These are phyloP conservation scores for Caenorhabditis drosophilae DNA, from an alignment of 2,888 invertebrate species.

Conservation along the genomic window DNA sequence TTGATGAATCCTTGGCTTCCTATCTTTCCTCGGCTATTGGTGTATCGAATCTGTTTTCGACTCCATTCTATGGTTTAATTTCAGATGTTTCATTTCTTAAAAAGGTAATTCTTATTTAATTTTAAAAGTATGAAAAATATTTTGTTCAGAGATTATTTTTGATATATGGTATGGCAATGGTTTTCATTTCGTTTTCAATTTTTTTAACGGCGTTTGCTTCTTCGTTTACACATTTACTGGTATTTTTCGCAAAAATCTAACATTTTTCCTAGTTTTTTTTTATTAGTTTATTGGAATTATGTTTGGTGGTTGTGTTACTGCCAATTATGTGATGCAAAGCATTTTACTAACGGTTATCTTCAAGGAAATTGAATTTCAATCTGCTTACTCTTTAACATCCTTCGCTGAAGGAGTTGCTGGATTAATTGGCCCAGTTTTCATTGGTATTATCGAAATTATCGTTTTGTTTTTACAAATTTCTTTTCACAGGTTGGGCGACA, in stretches of 20 bases:
- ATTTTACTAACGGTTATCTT: constrained; percentile 81
- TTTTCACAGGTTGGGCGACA: too few species aligned
- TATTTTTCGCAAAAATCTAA: too few species aligned
- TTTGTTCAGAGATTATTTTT: not conserved
- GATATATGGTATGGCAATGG: constrained; percentile 4
- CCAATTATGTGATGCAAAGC: constrained; percentile 47
- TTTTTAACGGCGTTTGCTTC: not conserved
- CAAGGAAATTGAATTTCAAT: constrained; percentile 88
- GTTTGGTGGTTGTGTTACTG: constrained; percentile 38
- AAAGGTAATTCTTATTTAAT: constrained; percentile 9
- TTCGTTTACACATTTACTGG: constrained; percentile 39
- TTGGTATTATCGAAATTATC: too few species aligned
- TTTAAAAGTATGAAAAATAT: not conserved
- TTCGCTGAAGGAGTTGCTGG: constrained; percentile 89
- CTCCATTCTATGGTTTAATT: constrained; percentile 85
- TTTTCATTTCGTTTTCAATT: not conserved
- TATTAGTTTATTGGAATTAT: constrained; percentile 10
- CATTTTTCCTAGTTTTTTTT: not conserved
- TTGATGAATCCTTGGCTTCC: constrained; percentile 74
- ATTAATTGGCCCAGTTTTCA: constrained; percentile 86
- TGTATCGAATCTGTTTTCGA: constrained; percentile 86
- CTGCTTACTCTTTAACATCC: constrained; percentile 85
- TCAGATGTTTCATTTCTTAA: constrained; percentile 80
- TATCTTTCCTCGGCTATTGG: constrained; percentile 85
- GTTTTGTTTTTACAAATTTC: too few species aligned